phyloP scores from a whole-genome alignment of 1,140 invertebrate genomes.

The Drosophila nebulosa region DNA sequence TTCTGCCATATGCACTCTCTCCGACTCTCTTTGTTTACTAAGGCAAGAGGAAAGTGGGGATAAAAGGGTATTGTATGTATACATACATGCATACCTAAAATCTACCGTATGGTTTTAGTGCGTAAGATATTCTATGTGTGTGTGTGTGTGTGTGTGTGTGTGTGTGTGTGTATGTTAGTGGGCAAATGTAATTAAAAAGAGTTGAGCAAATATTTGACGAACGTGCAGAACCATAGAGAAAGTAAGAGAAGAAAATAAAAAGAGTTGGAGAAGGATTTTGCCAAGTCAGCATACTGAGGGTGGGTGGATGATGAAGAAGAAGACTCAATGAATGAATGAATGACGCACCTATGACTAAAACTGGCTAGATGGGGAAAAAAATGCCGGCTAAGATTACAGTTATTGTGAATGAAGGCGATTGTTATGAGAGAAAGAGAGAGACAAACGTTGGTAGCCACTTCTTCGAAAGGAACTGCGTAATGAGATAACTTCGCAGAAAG shows the following conservation, averaged over 20 bases:
- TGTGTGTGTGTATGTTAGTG: slow-evolving; percentile 22
- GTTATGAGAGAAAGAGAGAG: not conserved
- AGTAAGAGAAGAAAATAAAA: slow-evolving; percentile 5
- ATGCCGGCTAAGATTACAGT: slow-evolving; percentile 46
- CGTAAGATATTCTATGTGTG: slow-evolving; percentile 17
- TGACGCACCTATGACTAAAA: slow-evolving; percentile 54
- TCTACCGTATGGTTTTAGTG: slow-evolving; percentile 1
- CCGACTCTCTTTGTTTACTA: not conserved
- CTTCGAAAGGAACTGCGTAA: slow-evolving; percentile 17
- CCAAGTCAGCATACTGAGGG: slow-evolving; percentile 30
- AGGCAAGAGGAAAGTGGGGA: slow-evolving; percentile 4
- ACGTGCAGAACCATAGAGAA: slow-evolving; percentile 70
- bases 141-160: slow-evolving; percentile 25
- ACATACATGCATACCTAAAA: slow-evolving; percentile 1
- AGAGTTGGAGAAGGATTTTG: slow-evolving; percentile 12
- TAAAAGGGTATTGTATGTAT: slow-evolving; percentile 42
- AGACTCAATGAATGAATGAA: slow-evolving; percentile 1
- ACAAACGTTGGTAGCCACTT: not conserved
- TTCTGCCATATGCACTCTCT: not conserved
- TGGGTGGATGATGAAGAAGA: not conserved
- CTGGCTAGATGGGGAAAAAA: not conserved
- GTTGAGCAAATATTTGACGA: slow-evolving; percentile 79
- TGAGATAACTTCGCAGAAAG: slow-evolving; percentile 20
- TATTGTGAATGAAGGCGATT: not conserved
- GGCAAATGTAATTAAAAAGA: slow-evolving; percentile 77